A percentile compares a stretch with the other conserved stretches of the same genome.
Evolutionary conservation across 2,888 invertebrate species (phyloP).

Genomic region (Nomada fucata): DNA sequence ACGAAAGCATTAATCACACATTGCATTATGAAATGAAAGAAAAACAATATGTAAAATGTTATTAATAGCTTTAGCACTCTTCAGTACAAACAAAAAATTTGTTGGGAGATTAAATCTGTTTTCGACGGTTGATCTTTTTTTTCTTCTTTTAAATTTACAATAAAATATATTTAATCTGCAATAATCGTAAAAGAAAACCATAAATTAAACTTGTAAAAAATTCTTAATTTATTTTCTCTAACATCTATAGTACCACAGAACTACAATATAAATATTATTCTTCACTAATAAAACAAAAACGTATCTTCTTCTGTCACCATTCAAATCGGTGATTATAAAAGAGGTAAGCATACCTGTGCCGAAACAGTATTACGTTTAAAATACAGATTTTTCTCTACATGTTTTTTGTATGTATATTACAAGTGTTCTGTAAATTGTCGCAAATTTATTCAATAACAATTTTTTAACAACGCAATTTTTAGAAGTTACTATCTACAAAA

Average conservation of each 20-base stretch:
- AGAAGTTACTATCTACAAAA: conserved; percentile 76
- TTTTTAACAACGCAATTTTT: conserved; percentile 73
- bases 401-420: conserved; percentile 67
- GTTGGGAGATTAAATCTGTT: conserved; percentile 44
- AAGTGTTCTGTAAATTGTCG: conserved; percentile 61
- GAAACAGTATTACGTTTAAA: conserved; percentile 63
- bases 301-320: conserved; percentile 54
- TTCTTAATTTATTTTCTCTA: conserved; percentile 65
- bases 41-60: conserved; percentile 46
- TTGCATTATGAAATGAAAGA: conserved; percentile 42
- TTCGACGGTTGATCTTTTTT: not conserved
- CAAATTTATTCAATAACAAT: conserved; percentile 72
- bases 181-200: conserved; percentile 61
- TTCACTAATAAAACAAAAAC: conserved; percentile 62
- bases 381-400: conserved; percentile 65
- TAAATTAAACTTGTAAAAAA: conserved; percentile 64
- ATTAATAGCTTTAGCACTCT: conserved; percentile 29
- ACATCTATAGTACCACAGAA: conserved; percentile 56
- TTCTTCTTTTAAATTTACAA: not conserved
- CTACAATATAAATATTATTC: conserved; percentile 64
- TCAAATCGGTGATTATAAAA: conserved; percentile 43
- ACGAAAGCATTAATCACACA: conserved; percentile 57
- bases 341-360: conserved; percentile 67
- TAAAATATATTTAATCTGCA: conserved; percentile 17
- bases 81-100: conserved; percentile 22